Base-by-base conservation (phyloP, 2,888 invertebrate species). In the Orthosia gothica region DNA sequence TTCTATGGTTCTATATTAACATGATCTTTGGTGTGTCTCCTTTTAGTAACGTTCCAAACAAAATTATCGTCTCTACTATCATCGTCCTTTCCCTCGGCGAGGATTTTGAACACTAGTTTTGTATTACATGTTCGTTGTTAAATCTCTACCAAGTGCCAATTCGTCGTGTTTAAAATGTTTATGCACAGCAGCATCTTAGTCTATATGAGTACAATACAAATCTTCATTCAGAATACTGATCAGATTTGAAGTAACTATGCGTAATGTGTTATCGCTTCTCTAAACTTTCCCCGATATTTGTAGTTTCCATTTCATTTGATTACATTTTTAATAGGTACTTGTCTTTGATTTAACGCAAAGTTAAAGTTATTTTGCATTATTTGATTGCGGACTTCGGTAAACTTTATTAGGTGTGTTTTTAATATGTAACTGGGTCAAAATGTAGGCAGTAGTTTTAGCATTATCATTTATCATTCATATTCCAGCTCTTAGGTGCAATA, bases 261-360 rank as follows among this genome's bases (percentile, higher is more conserved):
- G 77, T 68, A 50, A 83, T 82, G 74, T 74, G 71, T 84, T 79
- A 82, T 86, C 83, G 74, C 83, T 78, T 85, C 77, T 81, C 78
- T 73, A 80, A 55, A 89, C 90, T 90, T 91, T 90, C 89, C 73
- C 88, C 75, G 75, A 85, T 87, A 84, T 87, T 82, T 76, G 75
- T 79, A 79, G 61, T 87, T 87, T 85, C 77, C 72, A 73, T 79
- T 84, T 67, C 45, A 74, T 67, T 76, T 66, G 16, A 70, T 76
- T 68, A 11, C 12, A 55, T 71, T 57, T 52, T 62, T 5, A 26
- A 32, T 26, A n/a, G n/a, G n/a, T n/a, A 45, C 12, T 20, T 54
- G 15, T 66, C 13, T 57, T 59, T 54, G 18, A n/a, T 26, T 20
- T 50, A 45, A 5, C 9, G 32, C 18, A 16, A 5, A 32, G 13